Conservation (phyloP, 2,113 vertebrate genomes). For the Halcyon senegalensis region DNA sequence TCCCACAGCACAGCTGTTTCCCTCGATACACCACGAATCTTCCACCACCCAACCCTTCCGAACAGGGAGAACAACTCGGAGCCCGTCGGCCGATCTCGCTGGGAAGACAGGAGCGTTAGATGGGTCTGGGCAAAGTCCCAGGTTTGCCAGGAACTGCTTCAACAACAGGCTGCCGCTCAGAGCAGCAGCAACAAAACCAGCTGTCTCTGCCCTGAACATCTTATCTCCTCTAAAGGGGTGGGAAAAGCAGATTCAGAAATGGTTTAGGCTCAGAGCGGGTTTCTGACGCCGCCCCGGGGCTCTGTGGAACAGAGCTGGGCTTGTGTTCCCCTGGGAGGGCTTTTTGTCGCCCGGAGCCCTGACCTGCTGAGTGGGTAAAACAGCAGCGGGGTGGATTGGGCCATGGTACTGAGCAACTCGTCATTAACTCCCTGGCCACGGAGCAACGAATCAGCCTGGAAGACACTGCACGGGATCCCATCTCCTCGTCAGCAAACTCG, state of each 20-base stretch:
- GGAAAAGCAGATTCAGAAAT: neutral
- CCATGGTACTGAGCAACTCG: neutral
- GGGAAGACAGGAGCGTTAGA: neutral
- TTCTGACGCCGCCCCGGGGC: neutral
- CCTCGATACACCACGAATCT: neutral
- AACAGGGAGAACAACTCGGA: neutral
- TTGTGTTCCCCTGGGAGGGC: rapidly evolving
- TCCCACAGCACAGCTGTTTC: rapidly evolving
- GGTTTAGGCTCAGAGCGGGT: neutral
- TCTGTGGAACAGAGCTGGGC: neutral
- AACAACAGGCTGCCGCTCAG: neutral
- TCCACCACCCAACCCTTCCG: neutral
- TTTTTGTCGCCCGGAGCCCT: neutral
- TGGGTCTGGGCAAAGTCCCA: neutral
- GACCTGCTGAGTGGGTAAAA: neutral
- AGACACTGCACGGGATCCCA: neutral
- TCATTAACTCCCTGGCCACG: neutral
- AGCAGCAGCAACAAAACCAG: rapidly evolving
- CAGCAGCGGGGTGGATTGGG: neutral
- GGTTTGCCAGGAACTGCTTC: neutral
- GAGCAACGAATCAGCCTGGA: neutral
- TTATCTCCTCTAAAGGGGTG: neutral
- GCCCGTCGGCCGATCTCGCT: rapidly evolving
- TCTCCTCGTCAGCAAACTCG: neutral
- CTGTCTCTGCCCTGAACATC: neutral